phyloP scores from a whole-genome alignment of 1,140 invertebrate species.

The Araneus ventricosus region DNA sequence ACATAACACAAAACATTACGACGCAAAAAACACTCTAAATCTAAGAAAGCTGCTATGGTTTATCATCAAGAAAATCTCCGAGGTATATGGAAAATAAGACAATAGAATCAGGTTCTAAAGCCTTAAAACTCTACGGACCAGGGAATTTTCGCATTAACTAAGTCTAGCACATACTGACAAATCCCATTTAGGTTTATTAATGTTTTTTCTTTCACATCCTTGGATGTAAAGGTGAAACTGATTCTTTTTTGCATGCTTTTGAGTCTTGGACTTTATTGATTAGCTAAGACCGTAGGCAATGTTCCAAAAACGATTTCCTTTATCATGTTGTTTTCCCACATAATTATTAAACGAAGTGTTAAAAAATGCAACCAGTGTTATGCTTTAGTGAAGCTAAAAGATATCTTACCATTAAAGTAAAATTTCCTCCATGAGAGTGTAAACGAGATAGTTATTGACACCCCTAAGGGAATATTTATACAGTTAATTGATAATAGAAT shows the following conservation, averaged over 20 bases:
- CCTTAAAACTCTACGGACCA: too few relatives aligned
- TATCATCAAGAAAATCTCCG: background rate
- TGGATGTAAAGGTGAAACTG: too few relatives aligned
- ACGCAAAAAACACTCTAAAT: conserved; percentile 2
- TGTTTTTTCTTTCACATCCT: too few relatives aligned
- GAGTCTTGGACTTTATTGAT: background rate
- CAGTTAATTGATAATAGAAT: too few relatives aligned
- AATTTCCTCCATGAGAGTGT: too few relatives aligned
- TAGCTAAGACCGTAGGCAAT: background rate
- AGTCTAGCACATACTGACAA: background rate
- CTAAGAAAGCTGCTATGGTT: background rate
- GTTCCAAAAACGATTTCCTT: conserved; percentile 1
- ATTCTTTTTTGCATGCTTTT: background rate
- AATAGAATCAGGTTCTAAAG: too few relatives aligned
- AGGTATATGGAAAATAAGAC: background rate
- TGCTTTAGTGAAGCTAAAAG: background rate
- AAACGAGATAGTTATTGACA: too few relatives aligned
- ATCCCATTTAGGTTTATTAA: background rate
- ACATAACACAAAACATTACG: conserved; percentile 6
- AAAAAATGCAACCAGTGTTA: too few relatives aligned
- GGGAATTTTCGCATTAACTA: background rate
- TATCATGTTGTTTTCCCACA: background rate
- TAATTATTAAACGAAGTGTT: background rate
- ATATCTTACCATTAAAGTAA: background rate
- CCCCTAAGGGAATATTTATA: too few relatives aligned